These are phyloP conservation scores for Allacma fusca DNA, from an alignment of 2,888 invertebrate genomes.

Conservation along the genomic window DNA sequence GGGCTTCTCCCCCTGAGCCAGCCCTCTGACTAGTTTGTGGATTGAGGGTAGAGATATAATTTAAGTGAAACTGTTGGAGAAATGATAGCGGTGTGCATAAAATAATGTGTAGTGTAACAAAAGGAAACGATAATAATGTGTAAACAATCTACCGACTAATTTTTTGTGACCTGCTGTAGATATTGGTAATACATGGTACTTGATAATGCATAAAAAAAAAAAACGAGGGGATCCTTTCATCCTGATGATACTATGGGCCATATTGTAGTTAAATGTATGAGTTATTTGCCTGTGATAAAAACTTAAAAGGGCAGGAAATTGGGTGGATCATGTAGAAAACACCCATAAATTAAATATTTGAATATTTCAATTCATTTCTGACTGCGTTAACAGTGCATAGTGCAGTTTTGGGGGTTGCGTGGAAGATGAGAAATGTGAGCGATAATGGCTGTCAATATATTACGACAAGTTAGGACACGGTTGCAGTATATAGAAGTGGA, in stretches of 20 bases:
- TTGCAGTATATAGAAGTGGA: conserved; percentile 5
- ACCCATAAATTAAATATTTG: conserved; percentile 32
- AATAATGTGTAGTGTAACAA: neutral
- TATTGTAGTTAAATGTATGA: conserved; percentile 9
- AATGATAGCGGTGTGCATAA: neutral
- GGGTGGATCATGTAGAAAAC: conserved; percentile 20
- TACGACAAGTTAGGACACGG: neutral
- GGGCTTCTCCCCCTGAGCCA: no score
- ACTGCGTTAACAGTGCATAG: no score
- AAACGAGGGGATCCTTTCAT: neutral
- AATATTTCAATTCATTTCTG: conserved; percentile 17
- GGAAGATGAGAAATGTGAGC: neutral
- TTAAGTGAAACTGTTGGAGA: neutral
- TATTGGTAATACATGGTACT: neutral
- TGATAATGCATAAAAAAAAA: neutral
- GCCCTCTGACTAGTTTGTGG: no score
- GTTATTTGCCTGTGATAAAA: conserved; percentile 12
- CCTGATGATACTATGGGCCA: neutral
- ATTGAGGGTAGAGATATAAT: neutral
- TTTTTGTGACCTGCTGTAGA: neutral
- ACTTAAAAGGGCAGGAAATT: conserved; percentile 29
- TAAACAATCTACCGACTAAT: conserved; percentile 2
- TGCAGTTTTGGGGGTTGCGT: no score
- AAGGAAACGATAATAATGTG: neutral
- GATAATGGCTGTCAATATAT: conserved; percentile 6